These are phyloP conservation scores for Poecile montanus DNA, from an alignment of 2,797 vertebrate species.

Conservation along the genomic window DNA sequence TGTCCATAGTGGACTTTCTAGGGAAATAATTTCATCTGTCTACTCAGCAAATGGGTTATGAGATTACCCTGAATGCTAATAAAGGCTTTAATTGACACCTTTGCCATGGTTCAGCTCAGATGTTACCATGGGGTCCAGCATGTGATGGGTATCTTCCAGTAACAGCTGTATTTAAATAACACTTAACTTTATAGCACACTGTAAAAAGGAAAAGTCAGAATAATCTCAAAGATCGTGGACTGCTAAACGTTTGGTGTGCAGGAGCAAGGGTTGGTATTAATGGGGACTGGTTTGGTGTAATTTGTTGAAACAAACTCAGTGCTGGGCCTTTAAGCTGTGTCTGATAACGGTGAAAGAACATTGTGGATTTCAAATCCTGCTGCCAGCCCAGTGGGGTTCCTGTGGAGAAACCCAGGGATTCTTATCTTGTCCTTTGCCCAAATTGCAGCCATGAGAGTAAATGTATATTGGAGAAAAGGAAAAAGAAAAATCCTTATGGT, in stretches of 20 bases:
- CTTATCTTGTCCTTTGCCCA: neutral
- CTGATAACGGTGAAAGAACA: neutral
- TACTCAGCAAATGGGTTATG: neutral
- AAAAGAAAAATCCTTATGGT: neutral
- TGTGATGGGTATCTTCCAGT: neutral
- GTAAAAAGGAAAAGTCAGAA: conserved; percentile 47
- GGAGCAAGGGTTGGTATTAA: conserved; percentile 29
- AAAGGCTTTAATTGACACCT: neutral
- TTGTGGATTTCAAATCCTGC: neutral
- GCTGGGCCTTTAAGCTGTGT: neutral
- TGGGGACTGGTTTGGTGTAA: neutral
- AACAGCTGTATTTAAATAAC: neutral
- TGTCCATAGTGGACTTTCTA: neutral
- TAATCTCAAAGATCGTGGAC: neutral
- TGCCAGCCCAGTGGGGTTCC: neutral
- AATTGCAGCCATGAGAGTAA: neutral
- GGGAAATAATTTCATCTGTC: neutral
- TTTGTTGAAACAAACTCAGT: neutral
- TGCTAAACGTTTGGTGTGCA: neutral
- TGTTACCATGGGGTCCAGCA: neutral
- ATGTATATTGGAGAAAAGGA: neutral
- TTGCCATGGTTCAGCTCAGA: neutral
- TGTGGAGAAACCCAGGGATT: neutral
- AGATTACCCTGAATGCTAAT: neutral
- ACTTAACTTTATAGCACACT: conserved; percentile 17